Base-by-base conservation (phyloP, 2,113 vertebrate genomes). In the Psettodes erumei region DNA sequence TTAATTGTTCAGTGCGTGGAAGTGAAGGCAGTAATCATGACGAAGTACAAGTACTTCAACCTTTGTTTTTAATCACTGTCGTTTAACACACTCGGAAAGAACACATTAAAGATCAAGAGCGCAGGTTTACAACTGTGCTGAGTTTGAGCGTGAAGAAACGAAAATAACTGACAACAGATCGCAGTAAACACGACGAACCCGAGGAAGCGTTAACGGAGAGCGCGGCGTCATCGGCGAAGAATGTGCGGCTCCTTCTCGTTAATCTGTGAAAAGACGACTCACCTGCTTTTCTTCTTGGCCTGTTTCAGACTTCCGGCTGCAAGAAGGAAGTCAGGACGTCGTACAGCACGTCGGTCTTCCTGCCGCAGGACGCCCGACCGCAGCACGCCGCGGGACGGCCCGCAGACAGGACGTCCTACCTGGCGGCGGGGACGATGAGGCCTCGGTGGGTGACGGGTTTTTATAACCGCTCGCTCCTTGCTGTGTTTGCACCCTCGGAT, bases 331-430 rank as follows among this genome's bases (percentile, higher is more conserved):
- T 61, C 32, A 90, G 65, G 68, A 66, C 82, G 8, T 89, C 86
- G 0, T 89, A 75, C 80, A 88, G 86, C 61, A 90, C 91, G 8
- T 84, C 79, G 1, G 77, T 89, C 10, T 81, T 89, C 63, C 38
- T 86, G 66, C 73, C 89, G 2, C 87, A 90, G 56, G 91, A 93
- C 10, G 11, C 77, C 54, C 80, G 74, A 35, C 78, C 72, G 25
- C 89, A 85, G 50, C 77, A 85, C 1, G 68, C 43, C 25, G 37
- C 15, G 4, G 61, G 80, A 6, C 64, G 38, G 19, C 54, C 77
- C 5, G 56, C 62, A 7, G 88, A 92, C 61, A 78, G 82, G 77
- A 83, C 78, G n/a, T 79, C 84, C 6, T 77, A 83, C 74, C 69
- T 85, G 60, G 74, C 50, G 10, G 48, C 83, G 18, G 82, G 77